Base-by-base conservation (phyloP, 2,888 invertebrate species). In the Yponomeuta plumbellus region DNA sequence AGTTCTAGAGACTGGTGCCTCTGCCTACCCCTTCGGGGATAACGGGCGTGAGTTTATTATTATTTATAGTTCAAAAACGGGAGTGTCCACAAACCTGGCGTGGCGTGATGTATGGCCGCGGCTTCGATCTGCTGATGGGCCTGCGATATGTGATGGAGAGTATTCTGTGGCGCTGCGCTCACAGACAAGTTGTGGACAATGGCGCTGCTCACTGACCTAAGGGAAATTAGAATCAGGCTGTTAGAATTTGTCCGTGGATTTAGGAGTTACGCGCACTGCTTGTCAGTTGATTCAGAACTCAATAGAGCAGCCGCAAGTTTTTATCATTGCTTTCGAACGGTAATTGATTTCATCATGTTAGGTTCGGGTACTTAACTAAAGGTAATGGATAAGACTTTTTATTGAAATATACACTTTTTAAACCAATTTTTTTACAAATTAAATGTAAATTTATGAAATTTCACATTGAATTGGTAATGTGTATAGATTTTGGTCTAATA, bases 101-200 rank as follows among this genome's bases (percentile, higher is more conserved):
- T 26, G 11, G 82, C 73, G 70, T 89, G 90, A 17, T 90, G 90
- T 70, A 88, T 85, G 0, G 88, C 84, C 0, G 84, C 85, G 0
- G 90, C 90, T 63, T 91, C 91, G 0, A 91, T 86, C 78, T 91
- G 91, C 71, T 91, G 91, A 61, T 91, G 91, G 0, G 91, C 91
- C 66, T 91, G 91, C 11, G 93, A 93, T 68, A 93, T 93, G 76
- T 93, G 93, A 72, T 93, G 93, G 69, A 92, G 78, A 0, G 91
- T 88, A 76, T 91, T 90, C 11, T 89, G 83, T 0, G 91, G 88
- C 1, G 76, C 52, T 8, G 81, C 77, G 67, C 72, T 81, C 71
- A 86, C 82, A 0, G 86, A 83, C 70, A 90, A 70, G 63, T 86
- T 90, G 80, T 90, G 91, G 0, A 88, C 90, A 17, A 89, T 85